Conservation (phyloP, 2,113 vertebrate species). For the Nothocercus nigrocapillus region DNA sequence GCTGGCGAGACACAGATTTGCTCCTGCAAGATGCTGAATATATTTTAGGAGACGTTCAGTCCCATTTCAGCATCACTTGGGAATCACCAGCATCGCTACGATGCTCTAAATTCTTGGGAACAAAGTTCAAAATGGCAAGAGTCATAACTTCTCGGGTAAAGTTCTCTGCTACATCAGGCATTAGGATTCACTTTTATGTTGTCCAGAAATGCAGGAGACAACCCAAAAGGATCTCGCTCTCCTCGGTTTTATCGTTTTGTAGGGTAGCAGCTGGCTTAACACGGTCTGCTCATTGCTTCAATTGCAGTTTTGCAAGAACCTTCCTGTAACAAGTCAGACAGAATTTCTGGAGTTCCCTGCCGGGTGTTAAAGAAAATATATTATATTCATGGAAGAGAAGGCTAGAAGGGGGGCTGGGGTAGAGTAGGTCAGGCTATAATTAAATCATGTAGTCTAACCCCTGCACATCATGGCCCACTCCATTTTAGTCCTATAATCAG, state of each 20-base stretch:
- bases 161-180: neutral
- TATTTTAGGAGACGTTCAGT: neutral
- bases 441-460: neutral
- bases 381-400: neutral
- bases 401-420: accelerated
- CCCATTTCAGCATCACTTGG: neutral
- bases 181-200: too few species aligned
- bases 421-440: neutral
- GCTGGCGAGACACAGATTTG: neutral
- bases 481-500: neutral
- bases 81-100: neutral
- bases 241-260: neutral
- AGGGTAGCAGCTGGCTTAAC: neutral
- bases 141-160: neutral
- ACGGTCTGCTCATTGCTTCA: accelerated
- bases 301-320: neutral
- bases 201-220: neutral
- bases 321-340: neutral
- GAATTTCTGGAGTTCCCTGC: neutral
- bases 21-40: neutral
- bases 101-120: neutral
- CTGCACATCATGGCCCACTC: accelerated
- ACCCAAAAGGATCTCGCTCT: neutral
- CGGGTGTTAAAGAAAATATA: neutral
- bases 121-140: neutral